A percentile compares a stretch with the other conserved stretches of the same genome.
Conservation (phyloP, 2,113 vertebrate genomes). For the Jaculus jaculus region DNA sequence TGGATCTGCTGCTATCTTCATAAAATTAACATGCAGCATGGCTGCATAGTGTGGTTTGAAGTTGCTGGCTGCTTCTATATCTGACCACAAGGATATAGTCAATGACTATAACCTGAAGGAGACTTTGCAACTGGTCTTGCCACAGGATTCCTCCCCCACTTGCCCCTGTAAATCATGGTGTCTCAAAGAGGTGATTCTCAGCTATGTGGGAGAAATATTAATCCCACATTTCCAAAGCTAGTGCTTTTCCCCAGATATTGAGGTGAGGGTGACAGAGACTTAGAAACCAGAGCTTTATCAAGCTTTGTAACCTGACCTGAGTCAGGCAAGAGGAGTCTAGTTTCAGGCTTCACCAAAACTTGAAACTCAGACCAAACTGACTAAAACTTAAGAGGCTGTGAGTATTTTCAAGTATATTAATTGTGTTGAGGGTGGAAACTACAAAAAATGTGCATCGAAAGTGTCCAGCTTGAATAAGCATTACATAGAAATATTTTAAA, state of each 20-base stretch:
- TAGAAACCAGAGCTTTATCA: slow-evolving; percentile 12
- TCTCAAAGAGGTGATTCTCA: slow-evolving; percentile 7
- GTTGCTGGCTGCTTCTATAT: not conserved
- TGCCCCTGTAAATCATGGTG: slow-evolving; percentile 33
- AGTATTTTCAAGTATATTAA: slow-evolving; percentile 64
- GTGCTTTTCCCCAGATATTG: not conserved
- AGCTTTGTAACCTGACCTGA: slow-evolving; percentile 59
- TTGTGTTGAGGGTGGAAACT: slow-evolving; percentile 50
- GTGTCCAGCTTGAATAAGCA: slow-evolving; percentile 32
- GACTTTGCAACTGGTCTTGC: not conserved
- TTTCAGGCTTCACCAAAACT: slow-evolving; percentile 54
- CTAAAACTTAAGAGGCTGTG: slow-evolving; percentile 55
- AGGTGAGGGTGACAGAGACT: not conserved
- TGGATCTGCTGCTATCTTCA: slow-evolving; percentile 72
- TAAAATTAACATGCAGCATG: slow-evolving; percentile 44
- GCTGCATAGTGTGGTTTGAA: slow-evolving; percentile 45
- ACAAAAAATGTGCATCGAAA: slow-evolving; percentile 39
- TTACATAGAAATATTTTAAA: slow-evolving; percentile 58
- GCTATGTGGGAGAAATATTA: not conserved
- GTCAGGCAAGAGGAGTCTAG: not conserved
- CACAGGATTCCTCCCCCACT: not conserved
- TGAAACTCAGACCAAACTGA: slow-evolving; percentile 69
- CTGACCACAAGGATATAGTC: slow-evolving; percentile 13
- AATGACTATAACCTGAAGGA: not conserved
- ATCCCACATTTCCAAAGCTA: not conserved